Percentiles rank a stretch among this genome's conserved stretches.
These are phyloP conservation scores for Cottus gobio DNA, from an alignment of 2,113 vertebrate species.

Conservation along the genomic window DNA sequence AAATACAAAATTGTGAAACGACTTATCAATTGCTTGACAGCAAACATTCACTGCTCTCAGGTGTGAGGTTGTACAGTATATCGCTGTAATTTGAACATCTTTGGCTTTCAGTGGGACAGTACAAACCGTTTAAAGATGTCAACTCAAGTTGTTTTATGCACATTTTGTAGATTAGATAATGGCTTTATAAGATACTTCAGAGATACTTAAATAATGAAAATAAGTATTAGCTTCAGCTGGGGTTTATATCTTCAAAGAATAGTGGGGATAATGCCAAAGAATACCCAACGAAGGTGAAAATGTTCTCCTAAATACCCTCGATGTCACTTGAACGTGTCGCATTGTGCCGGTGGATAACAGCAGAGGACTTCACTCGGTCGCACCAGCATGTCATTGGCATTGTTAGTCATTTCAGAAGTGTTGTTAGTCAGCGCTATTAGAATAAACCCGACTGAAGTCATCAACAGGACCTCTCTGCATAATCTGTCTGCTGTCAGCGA, in stretches of 20 bases:
- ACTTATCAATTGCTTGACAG: not conserved
- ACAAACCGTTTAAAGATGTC: not conserved
- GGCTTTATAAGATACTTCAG: not conserved
- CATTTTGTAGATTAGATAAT: not conserved
- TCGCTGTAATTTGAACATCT: not conserved
- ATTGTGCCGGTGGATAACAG: slow-evolving; percentile 7
- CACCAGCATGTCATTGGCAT: slow-evolving; percentile 24
- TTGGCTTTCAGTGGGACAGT: not conserved
- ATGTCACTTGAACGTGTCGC: not conserved
- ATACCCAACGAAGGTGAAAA: not conserved
- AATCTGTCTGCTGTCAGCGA: slow-evolving; percentile 39
- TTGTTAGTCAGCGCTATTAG: slow-evolving; percentile 45
- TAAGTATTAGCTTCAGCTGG: not conserved
- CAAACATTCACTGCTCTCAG: not conserved
- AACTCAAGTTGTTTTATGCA: not conserved
- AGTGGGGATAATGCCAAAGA: not conserved
- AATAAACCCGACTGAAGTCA: slow-evolving; percentile 37
- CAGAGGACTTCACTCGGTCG: slow-evolving; percentile 27
- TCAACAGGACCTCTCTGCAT: slow-evolving; percentile 44
- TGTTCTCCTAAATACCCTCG: slow-evolving; percentile 10
- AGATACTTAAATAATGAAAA: not conserved
- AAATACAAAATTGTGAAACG: not conserved
- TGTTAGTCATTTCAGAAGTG: slow-evolving; percentile 54
- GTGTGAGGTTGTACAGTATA: not conserved
- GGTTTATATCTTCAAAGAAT: not conserved